A percentile compares a stretch with the other conserved stretches of the same genome.
Evolutionary conservation across 2,888 invertebrate genomes (phyloP).

Genomic region (Leucophenga montana): DNA sequence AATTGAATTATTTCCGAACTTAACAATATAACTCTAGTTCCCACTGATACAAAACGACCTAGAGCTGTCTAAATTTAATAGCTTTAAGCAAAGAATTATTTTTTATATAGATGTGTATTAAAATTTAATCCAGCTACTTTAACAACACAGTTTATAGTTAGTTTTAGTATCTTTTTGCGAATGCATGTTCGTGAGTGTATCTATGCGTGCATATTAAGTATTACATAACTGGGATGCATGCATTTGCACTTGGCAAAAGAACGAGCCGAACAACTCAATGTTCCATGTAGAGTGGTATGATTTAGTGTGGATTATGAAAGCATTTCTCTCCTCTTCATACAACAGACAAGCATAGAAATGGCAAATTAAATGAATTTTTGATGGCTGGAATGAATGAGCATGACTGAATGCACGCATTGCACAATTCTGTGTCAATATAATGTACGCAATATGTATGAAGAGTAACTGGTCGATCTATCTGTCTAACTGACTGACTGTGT

Average conservation of each 20-base stretch:
- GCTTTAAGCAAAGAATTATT: too few relatives aligned
- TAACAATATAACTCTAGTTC: too few relatives aligned
- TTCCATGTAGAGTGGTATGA: slow-evolving; percentile 29
- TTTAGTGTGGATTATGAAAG: slow-evolving; percentile 45
- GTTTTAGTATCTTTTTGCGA: too few relatives aligned
- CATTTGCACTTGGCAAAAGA: neutral
- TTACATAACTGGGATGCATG: slow-evolving; percentile 14
- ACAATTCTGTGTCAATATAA: too few relatives aligned
- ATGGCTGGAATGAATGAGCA: slow-evolving; percentile 39
- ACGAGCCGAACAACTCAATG: too few relatives aligned
- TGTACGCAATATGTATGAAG: neutral
- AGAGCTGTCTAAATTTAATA: too few relatives aligned
- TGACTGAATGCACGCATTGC: neutral
- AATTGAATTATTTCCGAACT: too few relatives aligned
- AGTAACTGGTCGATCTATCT: slow-evolving; percentile 12
- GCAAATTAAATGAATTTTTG: slow-evolving; percentile 42
- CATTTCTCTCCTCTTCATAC: slow-evolving; percentile 33
- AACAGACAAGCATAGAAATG: slow-evolving; percentile 32
- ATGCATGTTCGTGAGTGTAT: neutral
- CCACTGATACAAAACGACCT: too few relatives aligned
- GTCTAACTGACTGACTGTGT: slow-evolving; percentile 29
- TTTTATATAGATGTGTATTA: too few relatives aligned
- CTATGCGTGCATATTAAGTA: slow-evolving; percentile 14
- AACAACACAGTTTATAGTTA: too few relatives aligned
- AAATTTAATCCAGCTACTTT: too few relatives aligned